Evolutionary conservation across 1,140 invertebrate species (phyloP).

Genomic region (Laupala kohalensis): DNA sequence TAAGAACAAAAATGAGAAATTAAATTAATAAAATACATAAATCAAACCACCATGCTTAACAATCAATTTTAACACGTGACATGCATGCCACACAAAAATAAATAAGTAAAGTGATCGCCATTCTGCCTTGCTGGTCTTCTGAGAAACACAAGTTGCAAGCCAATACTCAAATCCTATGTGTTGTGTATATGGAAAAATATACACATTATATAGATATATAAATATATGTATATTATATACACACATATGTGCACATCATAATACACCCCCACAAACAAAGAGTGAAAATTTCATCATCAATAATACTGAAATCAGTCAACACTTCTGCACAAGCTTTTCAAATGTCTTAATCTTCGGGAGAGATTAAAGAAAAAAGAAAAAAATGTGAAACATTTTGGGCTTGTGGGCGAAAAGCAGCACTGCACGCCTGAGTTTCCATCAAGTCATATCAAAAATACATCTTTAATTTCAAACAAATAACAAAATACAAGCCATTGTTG

Average conservation of each 20-base stretch:
- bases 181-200: not conserved
- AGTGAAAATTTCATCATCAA: not conserved
- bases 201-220: not conserved
- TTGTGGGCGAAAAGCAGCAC: slow-evolving; percentile 6
- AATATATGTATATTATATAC: not conserved
- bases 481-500: not conserved
- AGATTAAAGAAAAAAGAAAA: too few species aligned
- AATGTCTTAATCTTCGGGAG: not conserved
- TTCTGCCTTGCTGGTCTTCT: slow-evolving; percentile 4
- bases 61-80: not conserved
- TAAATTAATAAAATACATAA: not conserved
- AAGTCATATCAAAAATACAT: slow-evolving; percentile 2
- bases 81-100: slow-evolving; percentile 6
- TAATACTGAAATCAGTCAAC: not conserved
- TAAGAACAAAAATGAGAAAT: not conserved
- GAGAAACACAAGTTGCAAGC: slow-evolving; percentile 5
- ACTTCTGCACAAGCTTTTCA: slow-evolving; percentile 5
- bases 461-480: not conserved
- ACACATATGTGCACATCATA: not conserved
- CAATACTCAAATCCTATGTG: slow-evolving; percentile 1
- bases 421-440: slow-evolving; percentile 3
- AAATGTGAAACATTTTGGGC: not conserved
- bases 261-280: slow-evolving; percentile 3
- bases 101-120: not conserved
- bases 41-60: slow-evolving; percentile 2